Conservation (phyloP, 2,113 vertebrate genomes). For the Ptilonorhynchus violaceus region DNA sequence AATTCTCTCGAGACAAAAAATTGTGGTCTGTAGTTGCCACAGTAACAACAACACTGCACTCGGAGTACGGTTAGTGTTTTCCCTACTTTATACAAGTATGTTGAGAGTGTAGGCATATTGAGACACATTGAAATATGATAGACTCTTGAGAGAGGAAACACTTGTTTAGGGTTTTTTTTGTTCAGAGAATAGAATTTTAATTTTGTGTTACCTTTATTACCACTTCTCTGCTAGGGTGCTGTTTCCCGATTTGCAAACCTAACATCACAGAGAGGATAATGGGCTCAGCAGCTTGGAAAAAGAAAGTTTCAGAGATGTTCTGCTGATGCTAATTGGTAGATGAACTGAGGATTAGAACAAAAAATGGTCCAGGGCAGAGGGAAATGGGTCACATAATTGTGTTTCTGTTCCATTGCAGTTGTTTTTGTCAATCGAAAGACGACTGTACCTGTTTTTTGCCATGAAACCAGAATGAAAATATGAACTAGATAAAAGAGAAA, state of each 20-base stretch:
- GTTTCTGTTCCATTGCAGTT: not conserved
- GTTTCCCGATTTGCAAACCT: not conserved
- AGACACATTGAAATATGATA: not conserved
- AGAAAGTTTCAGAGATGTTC: not conserved
- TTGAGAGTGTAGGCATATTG: not conserved
- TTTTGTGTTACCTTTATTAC: not conserved
- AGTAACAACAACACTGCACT: slow-evolving; percentile 13
- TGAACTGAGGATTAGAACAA: not conserved
- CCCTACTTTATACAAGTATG: not conserved
- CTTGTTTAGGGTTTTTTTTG: not conserved
- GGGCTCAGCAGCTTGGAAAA: not conserved
- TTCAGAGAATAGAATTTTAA: not conserved
- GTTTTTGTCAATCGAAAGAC: not conserved
- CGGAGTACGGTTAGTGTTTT: not conserved
- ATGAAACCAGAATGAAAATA: not conserved
- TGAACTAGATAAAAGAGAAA: not conserved
- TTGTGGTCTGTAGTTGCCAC: slow-evolving; percentile 6
- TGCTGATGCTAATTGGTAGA: not conserved
- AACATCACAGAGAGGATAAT: not conserved
- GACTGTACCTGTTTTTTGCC: not conserved
- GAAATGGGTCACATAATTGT: not conserved
- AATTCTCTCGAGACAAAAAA: not conserved
- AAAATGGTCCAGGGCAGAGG: not conserved
- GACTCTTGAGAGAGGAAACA: not conserved
- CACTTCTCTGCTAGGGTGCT: not conserved